A percentile compares a stretch with the other conserved stretches of the same genome.
Conservation (phyloP, 2,797 vertebrate genomes). For the Sternarchorhynchus goeldii region DNA sequence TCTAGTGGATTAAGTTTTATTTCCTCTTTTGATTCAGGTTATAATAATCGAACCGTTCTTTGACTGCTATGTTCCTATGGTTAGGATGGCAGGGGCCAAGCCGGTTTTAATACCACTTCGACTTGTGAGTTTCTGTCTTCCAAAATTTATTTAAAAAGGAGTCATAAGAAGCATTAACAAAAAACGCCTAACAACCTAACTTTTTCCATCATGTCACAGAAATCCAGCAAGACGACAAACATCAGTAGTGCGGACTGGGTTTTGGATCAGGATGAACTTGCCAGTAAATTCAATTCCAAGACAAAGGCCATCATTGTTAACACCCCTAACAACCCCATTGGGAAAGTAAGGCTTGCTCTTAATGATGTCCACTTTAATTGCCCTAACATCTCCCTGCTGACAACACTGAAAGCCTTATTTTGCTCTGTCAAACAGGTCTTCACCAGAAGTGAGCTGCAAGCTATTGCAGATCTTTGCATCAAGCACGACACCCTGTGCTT, state of each 20-base stretch:
- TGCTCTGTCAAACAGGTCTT: slow-evolving; percentile 77
- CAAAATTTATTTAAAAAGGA: neutral
- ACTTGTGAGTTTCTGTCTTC: slow-evolving; percentile 76
- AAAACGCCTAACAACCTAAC: neutral
- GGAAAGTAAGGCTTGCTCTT: slow-evolving; percentile 78
- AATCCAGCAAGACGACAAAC: slow-evolving; percentile 65
- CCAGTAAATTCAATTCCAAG: slow-evolving; percentile 90
- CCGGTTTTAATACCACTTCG: slow-evolving; percentile 87
- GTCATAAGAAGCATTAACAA: no score
- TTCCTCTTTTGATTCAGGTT: slow-evolving; percentile 75
- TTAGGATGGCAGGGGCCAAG: slow-evolving; percentile 89
- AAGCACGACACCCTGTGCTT: slow-evolving; percentile 90
- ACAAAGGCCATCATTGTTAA: slow-evolving; percentile 96
- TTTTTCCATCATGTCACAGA: slow-evolving; percentile 67
- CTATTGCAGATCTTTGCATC: slow-evolving; percentile 90
- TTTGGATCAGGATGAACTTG: slow-evolving; percentile 86
- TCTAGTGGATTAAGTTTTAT: slow-evolving; percentile 15
- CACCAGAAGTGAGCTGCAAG: slow-evolving; percentile 85
- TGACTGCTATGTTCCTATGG: slow-evolving; percentile 93
- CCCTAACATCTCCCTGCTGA: neutral
- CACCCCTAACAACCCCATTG: slow-evolving; percentile 92
- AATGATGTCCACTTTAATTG: neutral
- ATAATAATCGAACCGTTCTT: slow-evolving; percentile 96
- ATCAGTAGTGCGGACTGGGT: slow-evolving; percentile 86
- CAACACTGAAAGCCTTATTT: neutral